Conservation (phyloP, 2,888 invertebrate genomes). For the Rhagonycha fulva region DNA sequence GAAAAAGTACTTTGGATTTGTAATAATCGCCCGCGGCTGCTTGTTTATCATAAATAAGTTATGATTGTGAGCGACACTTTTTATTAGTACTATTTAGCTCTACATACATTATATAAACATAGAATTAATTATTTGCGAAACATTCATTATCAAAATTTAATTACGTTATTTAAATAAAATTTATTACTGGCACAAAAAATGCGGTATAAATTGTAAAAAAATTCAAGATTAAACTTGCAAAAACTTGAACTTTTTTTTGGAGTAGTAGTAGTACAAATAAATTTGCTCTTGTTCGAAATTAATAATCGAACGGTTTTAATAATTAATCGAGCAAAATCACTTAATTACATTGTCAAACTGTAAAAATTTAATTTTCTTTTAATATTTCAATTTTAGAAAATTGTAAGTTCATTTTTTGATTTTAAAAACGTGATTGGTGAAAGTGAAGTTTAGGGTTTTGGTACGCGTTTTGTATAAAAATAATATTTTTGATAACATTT, state of each 20-base stretch:
- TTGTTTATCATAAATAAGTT: neutral
- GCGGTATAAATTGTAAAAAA: neutral
- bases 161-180: neutral
- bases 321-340: neutral
- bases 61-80: too few relatives aligned
- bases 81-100: too few relatives aligned
- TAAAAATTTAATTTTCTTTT: neutral
- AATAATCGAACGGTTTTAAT: neutral
- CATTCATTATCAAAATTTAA: neutral
- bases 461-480: neutral
- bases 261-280: neutral
- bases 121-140: neutral
- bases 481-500: neutral
- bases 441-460: neutral
- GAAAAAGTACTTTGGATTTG: too few relatives aligned
- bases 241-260: neutral
- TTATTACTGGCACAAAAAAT: neutral
- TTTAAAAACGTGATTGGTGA: neutral
- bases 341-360: neutral
- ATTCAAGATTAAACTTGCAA: neutral
- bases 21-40: neutral
- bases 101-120: too few relatives aligned
- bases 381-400: neutral
- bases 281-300: neutral
- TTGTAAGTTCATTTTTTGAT: neutral